Evolutionary conservation across 2,888 invertebrate genomes (phyloP), one percentile per base, ranked within the genome.

Genomic region (Chrysotoxum bicinctum): DNA sequence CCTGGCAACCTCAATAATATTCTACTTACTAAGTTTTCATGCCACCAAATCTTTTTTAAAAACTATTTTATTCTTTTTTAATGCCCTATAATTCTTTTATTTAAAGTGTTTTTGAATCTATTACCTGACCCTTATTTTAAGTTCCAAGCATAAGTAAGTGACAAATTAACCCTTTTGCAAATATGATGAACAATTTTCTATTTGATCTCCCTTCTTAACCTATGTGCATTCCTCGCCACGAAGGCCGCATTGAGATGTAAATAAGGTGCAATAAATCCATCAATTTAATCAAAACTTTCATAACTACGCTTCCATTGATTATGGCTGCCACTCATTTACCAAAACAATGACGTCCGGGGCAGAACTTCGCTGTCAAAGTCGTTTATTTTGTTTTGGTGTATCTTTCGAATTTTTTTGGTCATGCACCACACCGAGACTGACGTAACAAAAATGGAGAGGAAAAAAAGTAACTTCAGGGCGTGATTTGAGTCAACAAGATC

Each of bases 401-500:
- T 50, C 9, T 60, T 40, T 43, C 32, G 19, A 72, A 72, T 76
- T 75, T 76, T 75, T 72, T 79, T 72, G 79, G 79, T 84, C 84
- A 76, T 84, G 76, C 77, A 60, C 69, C 73, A 69, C 81, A 54
- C 69, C 73, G 21, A 58, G 40, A 68, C 76, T 76, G 80, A 85
- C 85, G 80, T 80, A 80, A 85, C 68, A 26, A 37, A 72, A 72
- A 82, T 70, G 35, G 69, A 74, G 21, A 80, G 32, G 58, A 54
- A 64, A 64, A 60, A 69, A 50, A 14, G 21, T 52, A 48, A 80
- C 79, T 50, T 64, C 76, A 81, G 81, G 80, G 80, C 85, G 85
- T 85, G 81, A 80, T 85, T 69, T 37, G 85, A 80, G 85, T 81
- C 80, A 85, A 81, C 81, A 85, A 85, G 79, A 79, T 84, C 66